Evolutionary conservation across 2,797 vertebrate genomes (phyloP), one percentile per base, ranked within the genome.

Genomic region (Acipenser transmontanus): DNA sequence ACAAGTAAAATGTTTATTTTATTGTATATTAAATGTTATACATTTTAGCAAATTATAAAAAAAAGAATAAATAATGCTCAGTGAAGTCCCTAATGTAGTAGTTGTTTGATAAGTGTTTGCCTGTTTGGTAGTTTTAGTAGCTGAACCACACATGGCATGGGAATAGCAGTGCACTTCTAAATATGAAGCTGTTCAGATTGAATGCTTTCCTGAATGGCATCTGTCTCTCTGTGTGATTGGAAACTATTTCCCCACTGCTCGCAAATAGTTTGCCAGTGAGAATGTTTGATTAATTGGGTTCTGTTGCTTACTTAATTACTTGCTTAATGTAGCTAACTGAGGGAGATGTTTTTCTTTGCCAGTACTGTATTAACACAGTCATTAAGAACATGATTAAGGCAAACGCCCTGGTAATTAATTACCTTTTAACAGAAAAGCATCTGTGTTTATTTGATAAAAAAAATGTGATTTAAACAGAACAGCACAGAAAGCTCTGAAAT

Each of bases 361-460:
- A 34, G 34, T 34, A 34, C 34, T 3, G 34, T 34, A 34, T 34
- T 34, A 34, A 34, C 34, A 54, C 8, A 54, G n/a, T 54, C 52
- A 6, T 54, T 54, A 54, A 54, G n/a, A 4, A 6, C 52, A 9
- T n/a, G n/a, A n/a, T 54, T 54, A 54, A 54, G 52, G 7, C 52
- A 54, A 54, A 54, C n/a, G 6, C 52, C 34, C n/a, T 54, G 52
- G 52, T 8, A 54, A 54, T 54, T 54, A 54, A 54, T 54, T 54
- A 54, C 52, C 52, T 54, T 54, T 54, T 54, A 54, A n/a, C 52
- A n/a, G 52, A 54, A 54, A 54, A n/a, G 52, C 52, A 54, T 54
- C 9, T 54, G 52, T 54, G 52, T 54, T 54, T n/a, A 54, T 54
- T 54, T 54, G 8, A n/a, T n/a, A 54, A 9, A 54, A n/a, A n/a